Evolutionary conservation across 2,113 vertebrate genomes (phyloP).

Genomic region (Eulemur rufifrons): DNA sequence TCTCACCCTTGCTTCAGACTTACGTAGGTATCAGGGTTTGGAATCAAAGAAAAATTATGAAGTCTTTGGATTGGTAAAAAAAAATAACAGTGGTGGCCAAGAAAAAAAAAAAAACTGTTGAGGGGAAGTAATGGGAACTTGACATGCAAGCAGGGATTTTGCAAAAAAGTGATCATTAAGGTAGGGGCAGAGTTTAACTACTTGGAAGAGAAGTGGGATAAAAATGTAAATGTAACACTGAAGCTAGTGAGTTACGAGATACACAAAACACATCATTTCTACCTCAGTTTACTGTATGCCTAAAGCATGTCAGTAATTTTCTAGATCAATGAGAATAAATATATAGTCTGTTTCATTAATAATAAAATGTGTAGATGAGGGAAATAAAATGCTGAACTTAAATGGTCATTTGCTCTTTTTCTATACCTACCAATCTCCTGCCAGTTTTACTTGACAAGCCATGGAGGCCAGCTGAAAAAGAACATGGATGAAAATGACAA

Average conservation of each 20-base stretch:
- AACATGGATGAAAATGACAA: conserved; percentile 97
- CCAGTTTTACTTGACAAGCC: conserved; percentile 95
- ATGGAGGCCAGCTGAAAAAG: conserved; percentile 94
- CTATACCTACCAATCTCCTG: not conserved
- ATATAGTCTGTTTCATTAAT: not conserved
- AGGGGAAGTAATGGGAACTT: not conserved
- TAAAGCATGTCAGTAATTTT: not conserved
- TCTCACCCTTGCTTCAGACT: not conserved
- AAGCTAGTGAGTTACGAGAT: not conserved
- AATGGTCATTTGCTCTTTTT: conserved; percentile 5
- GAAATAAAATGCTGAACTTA: conserved; percentile 10
- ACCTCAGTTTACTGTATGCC: not conserved
- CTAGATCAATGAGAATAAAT: not conserved
- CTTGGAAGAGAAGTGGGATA: not conserved
- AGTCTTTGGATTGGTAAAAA: not conserved
- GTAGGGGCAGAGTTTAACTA: not conserved
- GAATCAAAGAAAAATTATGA: not conserved
- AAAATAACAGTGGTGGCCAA: not conserved
- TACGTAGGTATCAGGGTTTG: conserved; percentile 2
- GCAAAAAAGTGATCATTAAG: not conserved
- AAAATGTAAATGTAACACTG: not conserved
- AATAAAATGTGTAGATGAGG: not conserved
- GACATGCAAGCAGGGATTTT: not conserved
- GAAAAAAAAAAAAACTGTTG: not conserved
- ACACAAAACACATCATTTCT: not conserved